phyloP scores from a whole-genome alignment of 1,140 invertebrate genomes.

The Argopecten irradians region DNA sequence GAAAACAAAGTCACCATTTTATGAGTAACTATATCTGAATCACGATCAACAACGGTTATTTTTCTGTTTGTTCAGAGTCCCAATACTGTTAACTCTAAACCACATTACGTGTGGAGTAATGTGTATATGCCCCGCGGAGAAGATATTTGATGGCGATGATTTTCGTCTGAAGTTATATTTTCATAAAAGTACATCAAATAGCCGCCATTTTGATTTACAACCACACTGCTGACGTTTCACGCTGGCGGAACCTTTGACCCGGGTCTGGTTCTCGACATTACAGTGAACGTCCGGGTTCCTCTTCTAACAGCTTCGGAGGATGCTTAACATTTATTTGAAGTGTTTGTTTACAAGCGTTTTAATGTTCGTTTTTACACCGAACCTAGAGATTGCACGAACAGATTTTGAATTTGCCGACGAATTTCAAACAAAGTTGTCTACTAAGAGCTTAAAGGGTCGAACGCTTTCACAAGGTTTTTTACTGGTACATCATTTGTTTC shows the following conservation, averaged over 20 bases:
- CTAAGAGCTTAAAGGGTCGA: not conserved
- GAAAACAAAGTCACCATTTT: too few species aligned
- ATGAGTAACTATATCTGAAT: too few species aligned
- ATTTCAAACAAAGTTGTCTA: not conserved
- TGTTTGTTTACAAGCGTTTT: constrained; percentile 9
- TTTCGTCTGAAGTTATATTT: constrained; percentile 10
- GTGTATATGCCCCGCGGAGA: not conserved
- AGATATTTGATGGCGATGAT: constrained; percentile 10
- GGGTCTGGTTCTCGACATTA: not conserved
- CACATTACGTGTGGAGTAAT: constrained; percentile 1
- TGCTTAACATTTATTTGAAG: not conserved
- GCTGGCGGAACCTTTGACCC: constrained; percentile 4
- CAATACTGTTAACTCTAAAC: not conserved
- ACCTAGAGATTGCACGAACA: not conserved
- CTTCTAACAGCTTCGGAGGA: not conserved
- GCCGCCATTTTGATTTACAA: constrained; percentile 21
- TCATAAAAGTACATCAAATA: constrained; percentile 23
- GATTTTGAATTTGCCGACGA: not conserved
- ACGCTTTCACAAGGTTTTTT: too few species aligned
- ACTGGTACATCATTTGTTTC: not conserved
- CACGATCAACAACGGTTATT: too few species aligned
- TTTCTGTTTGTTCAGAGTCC: not conserved
- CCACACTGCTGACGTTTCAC: constrained; percentile 4
- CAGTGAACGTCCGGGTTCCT: not conserved
- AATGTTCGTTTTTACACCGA: not conserved